Base-by-base conservation (phyloP, 2,797 vertebrate genomes). In the Mionectes olivaceus region DNA sequence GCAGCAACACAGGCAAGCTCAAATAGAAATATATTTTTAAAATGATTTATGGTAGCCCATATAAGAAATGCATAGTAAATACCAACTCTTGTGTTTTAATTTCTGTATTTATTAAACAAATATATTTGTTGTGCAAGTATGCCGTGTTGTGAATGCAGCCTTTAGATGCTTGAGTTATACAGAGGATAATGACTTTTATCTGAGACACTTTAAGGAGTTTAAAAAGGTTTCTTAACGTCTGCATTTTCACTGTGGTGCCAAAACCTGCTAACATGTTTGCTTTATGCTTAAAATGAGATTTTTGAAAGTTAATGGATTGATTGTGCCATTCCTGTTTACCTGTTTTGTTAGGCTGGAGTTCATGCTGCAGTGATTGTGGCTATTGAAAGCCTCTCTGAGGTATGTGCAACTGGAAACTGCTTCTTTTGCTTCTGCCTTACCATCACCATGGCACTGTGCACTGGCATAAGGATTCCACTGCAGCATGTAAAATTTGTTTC, bases 41-140 rank as follows among this genome's bases (percentile, higher is more conserved):
- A 91, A 83, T 84, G 4, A 60, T 52, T 32, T 81, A 2, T 59
- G 21, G 25, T 84, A 79, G 23, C 41, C 87, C 11, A 24, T 68
- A 14, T 49, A 90, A 87, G 79, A 83, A 89, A 64, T 57, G 46
- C 68, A 22, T 28, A 43, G 68, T 77, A 80, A 90, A 71, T 64
- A 52, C 37, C 13, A 80, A 64, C 47, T 61, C 32, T 76, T 89
- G 41, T 87, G 53, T 56, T 92, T 91, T 74, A 44, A 64, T 94
- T 90, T 90, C 59, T 39, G 24, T 89, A 83, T 68, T 85, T 90
- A 91, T 91, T 87, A 90, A 89, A 80, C 24, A 89, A 84, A 84
- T 84, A 22, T 12, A 52, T 87, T 94, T 90, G 43, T 75, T 88
- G n/a, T 60, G 37, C 49, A 68, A 71, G 43, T 82, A 87, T 13